A percentile compares a stretch with the other conserved stretches of the same genome.
Evolutionary conservation across 2,113 vertebrate species (phyloP).

Genomic region (Podocnemis expansa): DNA sequence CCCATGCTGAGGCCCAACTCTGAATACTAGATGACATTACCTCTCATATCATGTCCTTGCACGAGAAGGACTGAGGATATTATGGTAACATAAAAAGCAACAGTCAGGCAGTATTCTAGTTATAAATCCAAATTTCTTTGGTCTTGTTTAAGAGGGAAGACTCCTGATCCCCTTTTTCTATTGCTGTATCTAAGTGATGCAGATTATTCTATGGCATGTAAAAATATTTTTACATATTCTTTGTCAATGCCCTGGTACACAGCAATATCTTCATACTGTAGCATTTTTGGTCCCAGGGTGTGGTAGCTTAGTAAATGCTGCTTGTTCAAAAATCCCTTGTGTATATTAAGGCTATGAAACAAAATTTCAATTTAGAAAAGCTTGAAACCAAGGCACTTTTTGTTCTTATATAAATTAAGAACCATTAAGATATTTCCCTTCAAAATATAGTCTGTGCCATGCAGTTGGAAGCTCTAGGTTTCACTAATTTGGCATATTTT

Average conservation of each 20-base stretch:
- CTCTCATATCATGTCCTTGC: not conserved
- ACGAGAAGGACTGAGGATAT: not conserved
- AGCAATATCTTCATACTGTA: not conserved
- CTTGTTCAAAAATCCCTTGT: not conserved
- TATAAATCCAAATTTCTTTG: not conserved
- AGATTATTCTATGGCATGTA: not conserved
- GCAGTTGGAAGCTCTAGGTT: slow-evolving; percentile 14
- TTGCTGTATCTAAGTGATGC: not conserved
- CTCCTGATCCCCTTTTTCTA: not conserved
- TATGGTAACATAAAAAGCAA: too few relatives aligned
- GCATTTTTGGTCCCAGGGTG: not conserved
- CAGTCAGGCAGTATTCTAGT: not conserved
- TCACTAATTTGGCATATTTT: slow-evolving; percentile 42
- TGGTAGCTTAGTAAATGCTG: not conserved
- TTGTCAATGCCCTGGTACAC: not conserved
- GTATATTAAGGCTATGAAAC: not conserved
- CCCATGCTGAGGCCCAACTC: not conserved
- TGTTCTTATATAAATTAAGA: slow-evolving; percentile 28
- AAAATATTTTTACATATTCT: not conserved
- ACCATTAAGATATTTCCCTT: not conserved
- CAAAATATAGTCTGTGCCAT: slow-evolving; percentile 33
- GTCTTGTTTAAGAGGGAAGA: not conserved
- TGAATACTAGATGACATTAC: not conserved
- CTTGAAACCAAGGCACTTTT: slow-evolving; percentile 25
- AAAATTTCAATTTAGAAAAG: slow-evolving; percentile 26